Evolutionary conservation across 1,140 invertebrate genomes (phyloP).

Genomic region (Lordiphosa clarofinis): DNA sequence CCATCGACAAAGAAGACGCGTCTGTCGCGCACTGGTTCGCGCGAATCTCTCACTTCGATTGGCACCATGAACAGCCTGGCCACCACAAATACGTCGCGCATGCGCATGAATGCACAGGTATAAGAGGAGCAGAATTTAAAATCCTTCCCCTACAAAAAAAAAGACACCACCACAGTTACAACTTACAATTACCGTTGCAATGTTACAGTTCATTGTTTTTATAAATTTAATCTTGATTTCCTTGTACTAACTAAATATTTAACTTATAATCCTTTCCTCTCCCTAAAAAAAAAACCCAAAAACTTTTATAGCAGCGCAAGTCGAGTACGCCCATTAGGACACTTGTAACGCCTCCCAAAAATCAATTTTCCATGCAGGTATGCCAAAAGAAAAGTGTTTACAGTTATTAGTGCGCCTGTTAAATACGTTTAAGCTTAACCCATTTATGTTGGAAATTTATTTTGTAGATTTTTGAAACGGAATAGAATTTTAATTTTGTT

Average conservation of each 20-base stretch:
- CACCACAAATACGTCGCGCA: constrained; percentile 80
- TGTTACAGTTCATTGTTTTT: constrained; percentile 25
- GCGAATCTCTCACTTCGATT: constrained; percentile 91
- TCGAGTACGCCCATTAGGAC: constrained; percentile 70
- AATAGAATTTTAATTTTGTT: too few species aligned
- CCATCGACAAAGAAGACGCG: constrained; percentile 87
- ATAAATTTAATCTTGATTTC: constrained; percentile 17
- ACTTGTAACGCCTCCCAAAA: constrained; percentile 70
- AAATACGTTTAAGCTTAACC: not conserved
- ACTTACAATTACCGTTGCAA: constrained; percentile 32
- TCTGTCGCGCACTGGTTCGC: constrained; percentile 88
- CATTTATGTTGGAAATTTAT: not conserved
- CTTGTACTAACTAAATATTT: constrained; percentile 59
- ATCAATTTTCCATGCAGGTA: constrained; percentile 79
- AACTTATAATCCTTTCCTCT: constrained; percentile 46
- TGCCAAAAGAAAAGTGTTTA: constrained; percentile 42
- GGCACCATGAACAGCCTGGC: constrained; percentile 87
- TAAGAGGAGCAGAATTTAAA: constrained; percentile 36
- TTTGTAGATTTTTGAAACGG: too few species aligned
- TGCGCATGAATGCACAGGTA: constrained; percentile 80
- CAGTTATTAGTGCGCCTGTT: constrained; percentile 36
- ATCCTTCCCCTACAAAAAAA: constrained; percentile 1
- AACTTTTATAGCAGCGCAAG: constrained; percentile 65
- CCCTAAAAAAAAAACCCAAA: constrained; percentile 1
- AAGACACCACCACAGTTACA: constrained; percentile 15